Percentiles rank a stretch among this genome's conserved stretches.
Evolutionary conservation across 2,113 vertebrate genomes (phyloP).

Genomic region (Dromiciops gliroides): DNA sequence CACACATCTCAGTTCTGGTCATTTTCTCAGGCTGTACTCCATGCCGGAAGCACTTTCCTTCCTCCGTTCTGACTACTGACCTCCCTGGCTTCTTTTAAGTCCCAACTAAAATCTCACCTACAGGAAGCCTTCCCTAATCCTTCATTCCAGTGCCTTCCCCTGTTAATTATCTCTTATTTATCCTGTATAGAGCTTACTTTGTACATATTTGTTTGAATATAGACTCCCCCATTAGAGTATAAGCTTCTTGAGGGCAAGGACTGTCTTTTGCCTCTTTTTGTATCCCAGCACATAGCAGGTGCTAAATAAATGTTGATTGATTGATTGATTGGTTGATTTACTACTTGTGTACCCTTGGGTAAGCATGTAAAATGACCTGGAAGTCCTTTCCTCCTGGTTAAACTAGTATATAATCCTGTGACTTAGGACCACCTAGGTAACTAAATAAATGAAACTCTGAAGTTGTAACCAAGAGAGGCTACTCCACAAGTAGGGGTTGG

Average conservation of each 20-base stretch:
- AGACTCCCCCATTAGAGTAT: not conserved
- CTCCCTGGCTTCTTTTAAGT: not conserved
- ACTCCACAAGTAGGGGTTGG: conserved; percentile 40
- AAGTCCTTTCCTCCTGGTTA: not conserved
- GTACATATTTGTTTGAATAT: not conserved
- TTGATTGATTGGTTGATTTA: not conserved
- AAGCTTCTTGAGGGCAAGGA: not conserved
- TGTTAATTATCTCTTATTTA: not conserved
- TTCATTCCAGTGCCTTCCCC: not conserved
- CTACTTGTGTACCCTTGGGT: not conserved
- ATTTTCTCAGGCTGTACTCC: not conserved
- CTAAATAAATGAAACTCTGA: not conserved
- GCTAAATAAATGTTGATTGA: not conserved
- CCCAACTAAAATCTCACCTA: not conserved
- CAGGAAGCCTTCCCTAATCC: not conserved
- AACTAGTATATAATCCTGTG: not conserved
- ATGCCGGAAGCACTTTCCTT: not conserved
- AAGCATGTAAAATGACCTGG: not conserved
- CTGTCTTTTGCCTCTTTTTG: not conserved
- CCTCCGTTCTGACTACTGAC: not conserved
- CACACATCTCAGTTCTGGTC: not conserved
- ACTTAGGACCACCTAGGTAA: not conserved
- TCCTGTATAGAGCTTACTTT: not conserved
- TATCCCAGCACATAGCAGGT: not conserved
- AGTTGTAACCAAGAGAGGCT: not conserved